A percentile compares a stretch with the other conserved stretches of the same genome.
Conservation (phyloP, 2,888 invertebrate species). For the Idaea dimidiata region DNA sequence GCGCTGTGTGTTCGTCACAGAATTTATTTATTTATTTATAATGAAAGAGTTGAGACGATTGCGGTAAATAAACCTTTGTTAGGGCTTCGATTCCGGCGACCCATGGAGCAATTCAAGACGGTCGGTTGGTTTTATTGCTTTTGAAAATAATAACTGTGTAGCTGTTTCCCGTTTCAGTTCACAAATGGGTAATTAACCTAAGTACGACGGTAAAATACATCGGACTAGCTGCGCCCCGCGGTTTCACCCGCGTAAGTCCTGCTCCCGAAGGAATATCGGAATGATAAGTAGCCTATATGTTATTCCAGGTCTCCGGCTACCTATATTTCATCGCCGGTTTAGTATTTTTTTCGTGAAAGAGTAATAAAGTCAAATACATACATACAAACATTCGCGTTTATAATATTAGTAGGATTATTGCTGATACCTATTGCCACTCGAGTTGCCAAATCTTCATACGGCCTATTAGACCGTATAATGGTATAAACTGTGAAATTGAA, state of each 20-base stretch:
- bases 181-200: background rate
- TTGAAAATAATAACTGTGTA: background rate
- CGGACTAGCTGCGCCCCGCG: no score
- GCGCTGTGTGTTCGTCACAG: no score
- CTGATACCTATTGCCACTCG: background rate
- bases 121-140: background rate
- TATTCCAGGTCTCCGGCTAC: no score
- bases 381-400: no score
- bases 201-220: background rate
- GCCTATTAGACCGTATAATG: constrained; percentile 7
- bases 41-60: background rate
- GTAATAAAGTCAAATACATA: no score
- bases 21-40: no score
- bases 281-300: no score
- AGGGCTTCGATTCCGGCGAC: background rate
- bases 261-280: no score
- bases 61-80: background rate
- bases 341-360: no score
- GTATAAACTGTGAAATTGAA: constrained; percentile 7
- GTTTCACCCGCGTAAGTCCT: no score
- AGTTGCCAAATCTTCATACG: background rate
- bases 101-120: background rate
- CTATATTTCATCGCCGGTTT: no score
- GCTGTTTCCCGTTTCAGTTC: background rate
- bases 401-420: no score